Evolutionary conservation across 2,797 vertebrate species (phyloP), one percentile per base, ranked within the genome.

Genomic region (Macropodus opercularis): DNA sequence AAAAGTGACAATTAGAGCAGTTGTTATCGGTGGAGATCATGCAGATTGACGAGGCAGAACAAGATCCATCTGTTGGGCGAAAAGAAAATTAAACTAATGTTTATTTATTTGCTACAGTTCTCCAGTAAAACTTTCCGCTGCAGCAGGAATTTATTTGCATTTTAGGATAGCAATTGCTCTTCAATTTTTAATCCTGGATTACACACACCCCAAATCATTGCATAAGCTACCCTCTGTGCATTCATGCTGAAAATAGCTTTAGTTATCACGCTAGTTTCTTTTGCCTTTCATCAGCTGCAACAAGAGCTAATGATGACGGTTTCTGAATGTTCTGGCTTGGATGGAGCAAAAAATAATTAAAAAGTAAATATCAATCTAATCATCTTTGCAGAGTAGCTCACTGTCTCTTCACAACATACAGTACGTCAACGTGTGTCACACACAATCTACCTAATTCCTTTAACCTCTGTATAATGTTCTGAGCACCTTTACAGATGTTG

Each of bases 161-260:
- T 66, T 59, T 57, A 26, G 31, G 38, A 35, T 18, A 17, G 15
- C 22, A 35, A 35, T 19, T 8, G 55, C 11, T 39, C 11, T 38
- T 49, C 9, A 43, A 31, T 48, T 66, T 44, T 57, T 64, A 72
- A 70, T 62, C 58, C 43, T 12, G 35, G 57, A 58, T 66, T 59
- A 71, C 40, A 43, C 15, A n/a, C n/a, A n/a, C n/a, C 22, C 23
- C 24, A 15, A 64, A 71, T 47, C 35, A 35, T 1, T 40, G 42
- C 50, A 61, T 63, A 39, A 69, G 38, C 40, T 43, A 26, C 52
- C 22, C 31, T 59, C 22, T 40, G 48, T 41, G 44, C 15, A 38
- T 19, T 40, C 56, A 62, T 56, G 66, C 63, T 56, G 38, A 24
- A 60, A 47, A 61, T 32, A 54, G 18, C 27, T 22, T 61, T 7